Conservation (phyloP, 92 coral and sea anemone genomes). For the Desmophyllum pertusum region DNA sequence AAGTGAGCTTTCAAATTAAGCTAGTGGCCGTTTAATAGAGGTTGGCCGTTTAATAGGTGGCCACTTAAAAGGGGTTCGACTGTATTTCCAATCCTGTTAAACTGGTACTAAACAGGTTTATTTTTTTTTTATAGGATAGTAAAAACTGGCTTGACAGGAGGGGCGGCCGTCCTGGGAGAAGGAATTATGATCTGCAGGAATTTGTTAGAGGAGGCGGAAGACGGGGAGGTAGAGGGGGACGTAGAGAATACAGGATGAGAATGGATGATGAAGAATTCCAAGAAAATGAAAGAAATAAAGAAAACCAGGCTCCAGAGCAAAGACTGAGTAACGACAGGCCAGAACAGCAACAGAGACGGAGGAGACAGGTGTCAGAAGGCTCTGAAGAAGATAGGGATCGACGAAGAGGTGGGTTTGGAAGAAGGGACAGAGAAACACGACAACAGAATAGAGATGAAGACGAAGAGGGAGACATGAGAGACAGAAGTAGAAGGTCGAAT, state of each 20-base stretch:
- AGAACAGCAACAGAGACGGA: constrained; percentile 16
- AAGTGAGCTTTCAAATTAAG: background rate
- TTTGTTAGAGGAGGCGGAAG: constrained; percentile 68
- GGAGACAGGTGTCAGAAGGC: constrained; percentile 18
- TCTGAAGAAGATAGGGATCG: constrained; percentile 38
- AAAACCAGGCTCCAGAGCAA: constrained; percentile 30
- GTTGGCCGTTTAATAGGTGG: no score
- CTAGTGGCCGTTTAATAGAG: no score
- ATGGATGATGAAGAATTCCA: constrained; percentile 48
- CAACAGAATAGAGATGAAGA: constrained; percentile 23
- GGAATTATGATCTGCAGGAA: constrained; percentile 70
- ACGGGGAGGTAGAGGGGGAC: constrained; percentile 47
- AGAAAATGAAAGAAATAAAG: constrained; percentile 47
- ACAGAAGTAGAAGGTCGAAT: constrained; percentile 7
- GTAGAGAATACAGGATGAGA: constrained; percentile 19
- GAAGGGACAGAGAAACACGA: constrained; percentile 27
- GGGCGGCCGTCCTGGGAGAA: constrained; percentile 76
- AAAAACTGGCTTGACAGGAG: constrained; percentile 36
- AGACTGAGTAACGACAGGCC: constrained; percentile 34
- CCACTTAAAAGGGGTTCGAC: no score
- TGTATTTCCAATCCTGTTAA: constrained; percentile 1
- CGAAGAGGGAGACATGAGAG: constrained; percentile 10
- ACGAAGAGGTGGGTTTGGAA: constrained; percentile 37
- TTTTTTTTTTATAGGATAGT: constrained; percentile 37
- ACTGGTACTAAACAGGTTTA: no score